Conservation (phyloP, 2,888 invertebrate genomes). For the Spilosoma lubricipeda region DNA sequence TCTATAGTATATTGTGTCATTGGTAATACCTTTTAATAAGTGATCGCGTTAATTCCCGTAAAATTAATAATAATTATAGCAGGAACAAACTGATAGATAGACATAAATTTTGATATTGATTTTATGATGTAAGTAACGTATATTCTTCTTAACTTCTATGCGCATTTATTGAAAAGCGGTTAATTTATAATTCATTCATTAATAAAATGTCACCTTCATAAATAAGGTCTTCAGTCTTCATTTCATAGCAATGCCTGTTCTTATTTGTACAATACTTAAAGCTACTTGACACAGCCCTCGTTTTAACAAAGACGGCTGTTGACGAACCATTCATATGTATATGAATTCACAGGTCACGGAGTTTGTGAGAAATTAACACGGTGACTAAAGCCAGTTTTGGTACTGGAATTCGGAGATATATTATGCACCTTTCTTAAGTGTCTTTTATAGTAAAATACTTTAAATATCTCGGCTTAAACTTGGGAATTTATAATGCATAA, state of each 20-base stretch:
- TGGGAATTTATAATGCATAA: background rate
- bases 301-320: background rate
- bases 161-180: no score
- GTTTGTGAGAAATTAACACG: conserved; percentile 37
- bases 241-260: background rate
- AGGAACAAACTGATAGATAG: no score
- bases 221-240: background rate
- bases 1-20: no score
- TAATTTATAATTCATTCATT: no score
- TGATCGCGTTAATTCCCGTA: no score
- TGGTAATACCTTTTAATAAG: no score
- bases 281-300: background rate
- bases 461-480: background rate
- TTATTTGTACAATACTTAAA: background rate
- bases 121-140: no score
- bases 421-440: background rate
- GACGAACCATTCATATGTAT: conserved; percentile 1
- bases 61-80: no score
- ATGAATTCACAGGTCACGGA: conserved; percentile 24
- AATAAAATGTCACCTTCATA: no score
- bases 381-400: background rate
- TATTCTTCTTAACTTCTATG: no score
- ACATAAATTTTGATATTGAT: no score
- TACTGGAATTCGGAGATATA: background rate
- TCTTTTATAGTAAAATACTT: background rate